Evolutionary conservation across 2,797 vertebrate species (phyloP).

Genomic region (Spinus olivaceus): DNA sequence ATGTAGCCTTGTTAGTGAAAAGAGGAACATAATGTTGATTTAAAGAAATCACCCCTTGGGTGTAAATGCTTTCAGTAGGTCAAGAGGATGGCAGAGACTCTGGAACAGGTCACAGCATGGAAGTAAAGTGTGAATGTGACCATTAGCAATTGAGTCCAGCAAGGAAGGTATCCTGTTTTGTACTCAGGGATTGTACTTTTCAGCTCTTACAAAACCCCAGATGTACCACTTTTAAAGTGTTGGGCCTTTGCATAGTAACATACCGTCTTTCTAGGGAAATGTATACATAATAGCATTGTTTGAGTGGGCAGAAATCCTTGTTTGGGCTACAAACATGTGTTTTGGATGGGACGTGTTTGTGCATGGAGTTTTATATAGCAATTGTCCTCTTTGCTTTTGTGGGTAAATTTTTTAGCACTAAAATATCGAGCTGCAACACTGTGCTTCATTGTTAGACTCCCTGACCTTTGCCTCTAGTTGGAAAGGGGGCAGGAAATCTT

Average conservation of each 20-base stretch:
- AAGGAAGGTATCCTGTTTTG: neutral
- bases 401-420: neutral
- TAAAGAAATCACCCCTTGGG: neutral
- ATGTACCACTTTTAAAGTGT: neutral
- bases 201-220: accelerated
- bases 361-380: neutral
- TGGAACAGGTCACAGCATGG: neutral
- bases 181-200: neutral
- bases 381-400: neutral
- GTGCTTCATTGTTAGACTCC: constrained; percentile 20
- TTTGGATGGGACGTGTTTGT: neutral
- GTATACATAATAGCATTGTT: neutral
- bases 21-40: neutral
- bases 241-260: neutral
- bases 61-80: neutral
- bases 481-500: constrained; percentile 52
- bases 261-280: neutral
- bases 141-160: neutral
- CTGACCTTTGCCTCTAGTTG: constrained; percentile 53
- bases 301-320: neutral
- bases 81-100: neutral
- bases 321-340: neutral
- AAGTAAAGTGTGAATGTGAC: neutral
- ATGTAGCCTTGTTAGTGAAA: neutral
- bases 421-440: neutral